Evolutionary conservation across 2,113 vertebrate genomes (phyloP).

Genomic region (Eurypyga helias): DNA sequence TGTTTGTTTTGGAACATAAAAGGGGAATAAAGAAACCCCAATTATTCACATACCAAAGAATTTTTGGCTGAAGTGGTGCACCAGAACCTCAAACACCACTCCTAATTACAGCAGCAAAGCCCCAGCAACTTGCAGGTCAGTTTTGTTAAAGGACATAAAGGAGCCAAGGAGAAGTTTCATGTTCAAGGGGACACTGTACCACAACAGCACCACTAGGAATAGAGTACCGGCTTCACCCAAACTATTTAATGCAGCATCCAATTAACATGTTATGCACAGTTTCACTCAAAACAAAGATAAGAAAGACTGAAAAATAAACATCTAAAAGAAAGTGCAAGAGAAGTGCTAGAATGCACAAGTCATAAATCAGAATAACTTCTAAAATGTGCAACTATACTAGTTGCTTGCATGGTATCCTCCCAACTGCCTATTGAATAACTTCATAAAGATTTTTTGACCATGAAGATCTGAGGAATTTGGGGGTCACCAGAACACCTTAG

Average conservation of each 20-base stretch:
- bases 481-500: not conserved
- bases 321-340: not conserved
- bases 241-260: not conserved
- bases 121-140: not conserved
- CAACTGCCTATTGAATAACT: not conserved
- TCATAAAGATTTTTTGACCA: not conserved
- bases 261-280: not conserved
- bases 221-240: not conserved
- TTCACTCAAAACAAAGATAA: not conserved
- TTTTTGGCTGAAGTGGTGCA: not conserved
- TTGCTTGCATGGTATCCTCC: not conserved
- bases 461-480: not conserved
- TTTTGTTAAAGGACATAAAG: not conserved
- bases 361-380: not conserved
- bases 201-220: not conserved
- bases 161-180: not conserved
- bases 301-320: not conserved
- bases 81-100: not conserved
- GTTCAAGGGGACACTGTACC: not conserved
- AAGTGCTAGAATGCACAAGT: not conserved
- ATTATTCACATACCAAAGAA: not conserved
- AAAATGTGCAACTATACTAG: not conserved
- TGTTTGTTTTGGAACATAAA: not conserved
- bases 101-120: not conserved
- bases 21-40: not conserved